These are phyloP conservation scores for Lycocerus yunnanus DNA, from an alignment of 2,888 invertebrate genomes.

Conservation along the genomic window DNA sequence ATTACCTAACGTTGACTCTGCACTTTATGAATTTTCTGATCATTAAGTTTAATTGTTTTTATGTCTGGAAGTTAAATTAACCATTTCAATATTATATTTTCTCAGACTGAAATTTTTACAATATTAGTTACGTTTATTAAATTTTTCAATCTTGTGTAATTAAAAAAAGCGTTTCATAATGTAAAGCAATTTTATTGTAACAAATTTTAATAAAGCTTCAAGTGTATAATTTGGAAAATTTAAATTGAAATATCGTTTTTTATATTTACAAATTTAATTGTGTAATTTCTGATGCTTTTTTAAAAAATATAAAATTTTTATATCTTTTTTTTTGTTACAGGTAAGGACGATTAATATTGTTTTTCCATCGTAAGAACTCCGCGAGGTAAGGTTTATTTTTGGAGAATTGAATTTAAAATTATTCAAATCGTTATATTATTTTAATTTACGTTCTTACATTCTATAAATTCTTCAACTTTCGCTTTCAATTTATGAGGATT, in stretches of 20 bases:
- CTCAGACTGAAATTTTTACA: not conserved
- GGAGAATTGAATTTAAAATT: not conserved
- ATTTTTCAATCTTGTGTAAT: not conserved
- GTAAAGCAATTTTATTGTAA: not conserved
- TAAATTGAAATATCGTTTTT: not conserved
- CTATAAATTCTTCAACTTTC: not conserved
- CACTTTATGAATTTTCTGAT: not conserved
- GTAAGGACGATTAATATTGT: not conserved
- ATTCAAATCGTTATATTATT: not conserved
- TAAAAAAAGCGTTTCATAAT: not conserved
- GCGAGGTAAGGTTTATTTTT: not conserved
- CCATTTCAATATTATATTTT: not conserved
- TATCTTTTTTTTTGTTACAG: not conserved
- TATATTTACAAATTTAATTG: not conserved
- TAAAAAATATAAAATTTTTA: not conserved
- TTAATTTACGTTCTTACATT: not conserved
- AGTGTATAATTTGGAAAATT: not conserved
- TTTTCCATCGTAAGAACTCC: not conserved
- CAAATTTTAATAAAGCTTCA: not conserved
- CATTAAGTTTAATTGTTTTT: not conserved
- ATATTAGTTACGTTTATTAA: not conserved
- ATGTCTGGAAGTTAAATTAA: not conserved
- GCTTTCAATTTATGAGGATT: not conserved
- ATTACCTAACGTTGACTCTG: not conserved
- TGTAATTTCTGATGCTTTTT: not conserved